Evolutionary conservation across 2,797 vertebrate species (phyloP), one percentile per base, ranked within the genome.

Genomic region (Peromyscus attwateri): DNA sequence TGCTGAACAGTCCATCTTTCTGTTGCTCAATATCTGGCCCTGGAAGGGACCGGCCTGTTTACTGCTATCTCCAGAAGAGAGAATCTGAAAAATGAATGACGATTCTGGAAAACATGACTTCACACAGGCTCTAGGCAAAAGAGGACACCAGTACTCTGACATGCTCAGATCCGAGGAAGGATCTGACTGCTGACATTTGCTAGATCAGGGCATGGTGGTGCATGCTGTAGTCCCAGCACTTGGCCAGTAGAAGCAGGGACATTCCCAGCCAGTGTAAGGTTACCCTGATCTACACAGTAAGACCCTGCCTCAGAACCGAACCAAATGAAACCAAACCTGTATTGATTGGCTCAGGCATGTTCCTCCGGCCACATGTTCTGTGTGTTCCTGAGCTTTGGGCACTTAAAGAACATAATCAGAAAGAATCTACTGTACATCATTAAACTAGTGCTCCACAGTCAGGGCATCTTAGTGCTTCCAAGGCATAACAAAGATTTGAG

Each of bases 361-460:
- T 57, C 57, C 23, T 96, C 14, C n/a, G 57, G 43, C 46, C 80
- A 76, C 23, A 40, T 66, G 60, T 40, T 77, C 40, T 21, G 62
- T 75, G 82, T 68, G 89, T 89, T 89, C 46, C 21, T 52, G 37
- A 77, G 90, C 17, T 88, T 93, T 52, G 60, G 40, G 9, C 80
- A 55, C 60, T 85, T 95, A 60, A 92, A 92, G 62, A 89, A 73
- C 37, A 62, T 31, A 80, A 84, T 71, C 62, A 82, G 89, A 87
- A 91, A 92, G 79, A 66, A 76, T 29, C 57, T 93, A 68, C 0
- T 64, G 34, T 29, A 66, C 46, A 89, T 1, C 62, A 68, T 14
- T 46, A 95, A 71, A 64, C 46, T 46, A 89, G 12, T 64, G 70
- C 73, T 73, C 71, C 57, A 83, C 73, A 43, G 27, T 82, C 83